Base-by-base conservation (phyloP, 2,113 vertebrate species). In the Anarrhichthys ocellatus region DNA sequence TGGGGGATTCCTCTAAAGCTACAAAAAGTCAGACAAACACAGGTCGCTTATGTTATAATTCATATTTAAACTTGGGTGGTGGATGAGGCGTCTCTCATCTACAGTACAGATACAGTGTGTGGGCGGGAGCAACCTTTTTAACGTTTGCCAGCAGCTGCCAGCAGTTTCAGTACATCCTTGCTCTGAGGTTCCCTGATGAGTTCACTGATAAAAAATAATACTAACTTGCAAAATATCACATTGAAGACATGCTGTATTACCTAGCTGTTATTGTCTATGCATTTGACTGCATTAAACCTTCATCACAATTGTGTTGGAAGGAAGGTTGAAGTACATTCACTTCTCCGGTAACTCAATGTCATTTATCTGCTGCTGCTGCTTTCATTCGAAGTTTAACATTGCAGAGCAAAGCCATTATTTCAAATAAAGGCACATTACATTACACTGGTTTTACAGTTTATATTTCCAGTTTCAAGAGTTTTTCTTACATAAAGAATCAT, bases 51-150 rank as follows among this genome's bases (percentile, higher is more conserved):
- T 4, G 32, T 44, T 76, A 42, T 87, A 78, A 75, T 78, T 32
- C 69, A 77, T 75, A 83, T 90, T 83, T 71, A 81, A 88, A 78
- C 73, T 62, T 62, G 36, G 61, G 46, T 67, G 59, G 58, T 68
- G 56, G 68, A 74, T 77, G 70, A 84, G 24, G 40, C 71, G 78
- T 63, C 34, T 66, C 63, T 82, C 24, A 52, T 77, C 67, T 52
- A 18, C 59, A 24, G 22, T 65, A 75, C 69, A 78, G 24, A 82
- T 63, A 71, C 40, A 62, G 27, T 59, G 73, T 34, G 86, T 88
- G 70, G 83, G 83, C 11, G 70, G 66, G 32, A 89, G 74, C 81
- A 68, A 87, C 67, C 71, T 83, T 81, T 40, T 27, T 24, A 86
- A 86, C 9, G 44, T 73, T 69, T 84, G 83, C 77, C 29, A 70